A percentile compares a stretch with the other conserved stretches of the same genome.
phyloP scores from a whole-genome alignment of 2,113 vertebrate genomes.

The Phocoena sinus region DNA sequence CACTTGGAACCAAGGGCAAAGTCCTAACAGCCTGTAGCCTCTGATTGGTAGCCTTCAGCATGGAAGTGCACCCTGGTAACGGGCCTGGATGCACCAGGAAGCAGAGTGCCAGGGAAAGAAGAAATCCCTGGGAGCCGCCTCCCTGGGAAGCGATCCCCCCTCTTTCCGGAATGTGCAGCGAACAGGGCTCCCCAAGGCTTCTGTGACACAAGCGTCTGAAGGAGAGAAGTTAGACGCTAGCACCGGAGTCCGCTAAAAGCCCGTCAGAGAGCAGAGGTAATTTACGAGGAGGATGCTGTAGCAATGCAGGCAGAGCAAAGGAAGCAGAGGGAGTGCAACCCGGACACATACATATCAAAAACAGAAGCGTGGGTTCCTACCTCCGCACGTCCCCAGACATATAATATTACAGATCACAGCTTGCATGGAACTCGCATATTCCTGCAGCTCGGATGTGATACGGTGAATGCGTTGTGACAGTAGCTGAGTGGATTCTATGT shows the following conservation, averaged over 20 bases:
- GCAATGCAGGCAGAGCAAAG: not conserved
- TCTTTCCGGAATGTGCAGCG: not conserved
- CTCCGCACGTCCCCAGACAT: not conserved
- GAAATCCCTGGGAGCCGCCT: not conserved
- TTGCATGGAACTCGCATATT: accelerated
- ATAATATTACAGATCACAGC: not conserved
- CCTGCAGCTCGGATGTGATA: conserved; percentile 22
- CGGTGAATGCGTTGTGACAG: conserved; percentile 77
- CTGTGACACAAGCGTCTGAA: not conserved
- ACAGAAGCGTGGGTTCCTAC: not conserved
- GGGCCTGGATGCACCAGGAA: not conserved
- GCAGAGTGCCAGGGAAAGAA: not conserved
- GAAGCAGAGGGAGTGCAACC: not conserved
- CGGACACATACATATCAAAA: not conserved
- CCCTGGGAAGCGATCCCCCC: not conserved
- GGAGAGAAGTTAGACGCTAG: not conserved
- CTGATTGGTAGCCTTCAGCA: not conserved
- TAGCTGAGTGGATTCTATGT: conserved; percentile 73
- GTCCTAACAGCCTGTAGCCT: not conserved
- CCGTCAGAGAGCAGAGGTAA: not conserved
- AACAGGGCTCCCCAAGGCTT: not conserved
- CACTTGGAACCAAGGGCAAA: not conserved
- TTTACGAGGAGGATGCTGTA: not conserved
- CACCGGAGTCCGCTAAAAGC: not conserved
- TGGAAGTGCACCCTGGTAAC: not conserved